These are phyloP conservation scores for Reticulitermes speratus DNA, from an alignment of 1,140 invertebrate species.

Conservation along the genomic window DNA sequence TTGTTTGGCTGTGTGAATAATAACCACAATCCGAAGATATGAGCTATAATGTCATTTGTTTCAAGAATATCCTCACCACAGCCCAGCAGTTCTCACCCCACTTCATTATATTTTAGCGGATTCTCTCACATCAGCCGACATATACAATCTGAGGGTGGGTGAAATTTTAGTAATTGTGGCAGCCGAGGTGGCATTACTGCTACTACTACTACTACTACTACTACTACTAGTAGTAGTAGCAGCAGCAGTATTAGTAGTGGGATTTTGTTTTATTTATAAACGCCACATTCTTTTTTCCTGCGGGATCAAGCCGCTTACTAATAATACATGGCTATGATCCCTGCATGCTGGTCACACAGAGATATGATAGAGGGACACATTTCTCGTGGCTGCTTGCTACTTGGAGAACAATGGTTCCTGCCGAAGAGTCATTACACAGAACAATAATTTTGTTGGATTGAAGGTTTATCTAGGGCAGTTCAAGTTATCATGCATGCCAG, in stretches of 20 bases:
- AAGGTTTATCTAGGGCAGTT: constrained; percentile 6
- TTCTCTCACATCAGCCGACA: too few species aligned
- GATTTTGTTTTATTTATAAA: background rate
- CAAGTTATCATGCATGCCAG: background rate
- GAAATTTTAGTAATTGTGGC: too few species aligned
- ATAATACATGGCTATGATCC: background rate
- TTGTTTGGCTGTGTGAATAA: background rate
- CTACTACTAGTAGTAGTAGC: too few species aligned
- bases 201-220: too few species aligned
- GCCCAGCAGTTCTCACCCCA: background rate
- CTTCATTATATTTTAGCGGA: background rate
- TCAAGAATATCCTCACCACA: background rate
- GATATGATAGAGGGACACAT: background rate
- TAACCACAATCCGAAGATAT: constrained; percentile 11
- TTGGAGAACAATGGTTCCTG: background rate
- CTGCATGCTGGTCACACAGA: background rate
- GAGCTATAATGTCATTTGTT: background rate
- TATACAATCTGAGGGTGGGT: too few species aligned
- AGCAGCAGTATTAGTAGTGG: too few species aligned
- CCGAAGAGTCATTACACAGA: background rate
- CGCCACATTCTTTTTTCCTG: background rate
- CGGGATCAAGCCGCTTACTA: background rate
- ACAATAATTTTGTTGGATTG: background rate
- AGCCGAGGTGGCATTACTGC: too few species aligned
- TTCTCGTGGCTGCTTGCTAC: background rate